Evolutionary conservation across 2,797 vertebrate species (phyloP).

Genomic region (Peromyscus attwateri): DNA sequence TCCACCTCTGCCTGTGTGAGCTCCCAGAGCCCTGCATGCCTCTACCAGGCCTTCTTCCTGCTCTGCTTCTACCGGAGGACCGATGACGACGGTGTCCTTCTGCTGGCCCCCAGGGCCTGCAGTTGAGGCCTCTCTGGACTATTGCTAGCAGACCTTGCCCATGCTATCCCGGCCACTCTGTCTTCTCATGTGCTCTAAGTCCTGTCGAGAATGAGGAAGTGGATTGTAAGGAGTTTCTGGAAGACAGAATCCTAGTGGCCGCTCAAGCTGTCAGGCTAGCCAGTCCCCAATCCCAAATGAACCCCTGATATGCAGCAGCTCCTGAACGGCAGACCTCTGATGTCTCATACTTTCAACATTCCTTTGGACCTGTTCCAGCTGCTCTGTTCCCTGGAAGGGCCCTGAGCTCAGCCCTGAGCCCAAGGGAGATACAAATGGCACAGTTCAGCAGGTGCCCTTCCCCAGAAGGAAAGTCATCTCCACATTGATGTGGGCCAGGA

Average conservation of each 20-base stretch:
- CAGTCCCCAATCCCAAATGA: not conserved
- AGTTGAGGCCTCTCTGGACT: not conserved
- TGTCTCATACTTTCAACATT: not conserved
- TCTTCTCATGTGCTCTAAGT: not conserved
- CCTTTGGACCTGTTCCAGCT: not conserved
- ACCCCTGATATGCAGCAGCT: not conserved
- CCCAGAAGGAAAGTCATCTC: conserved; percentile 29
- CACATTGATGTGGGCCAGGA: not conserved
- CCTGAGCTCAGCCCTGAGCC: not conserved
- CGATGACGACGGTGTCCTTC: not conserved
- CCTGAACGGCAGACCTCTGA: not conserved
- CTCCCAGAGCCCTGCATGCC: not conserved
- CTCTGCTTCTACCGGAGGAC: not conserved
- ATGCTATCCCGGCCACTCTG: not conserved
- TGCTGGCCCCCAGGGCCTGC: not conserved
- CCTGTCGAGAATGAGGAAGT: not conserved
- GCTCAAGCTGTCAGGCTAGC: not conserved
- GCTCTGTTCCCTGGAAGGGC: not conserved
- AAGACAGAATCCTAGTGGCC: not conserved
- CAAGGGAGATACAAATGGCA: not conserved
- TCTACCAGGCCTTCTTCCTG: not conserved
- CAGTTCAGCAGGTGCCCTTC: not conserved
- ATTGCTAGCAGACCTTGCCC: not conserved
- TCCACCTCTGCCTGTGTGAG: not conserved
- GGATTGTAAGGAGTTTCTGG: not conserved